Evolutionary conservation across 2,888 invertebrate species (phyloP), one percentile per base, ranked within the genome.

Genomic region (Ormyrus labotus): DNA sequence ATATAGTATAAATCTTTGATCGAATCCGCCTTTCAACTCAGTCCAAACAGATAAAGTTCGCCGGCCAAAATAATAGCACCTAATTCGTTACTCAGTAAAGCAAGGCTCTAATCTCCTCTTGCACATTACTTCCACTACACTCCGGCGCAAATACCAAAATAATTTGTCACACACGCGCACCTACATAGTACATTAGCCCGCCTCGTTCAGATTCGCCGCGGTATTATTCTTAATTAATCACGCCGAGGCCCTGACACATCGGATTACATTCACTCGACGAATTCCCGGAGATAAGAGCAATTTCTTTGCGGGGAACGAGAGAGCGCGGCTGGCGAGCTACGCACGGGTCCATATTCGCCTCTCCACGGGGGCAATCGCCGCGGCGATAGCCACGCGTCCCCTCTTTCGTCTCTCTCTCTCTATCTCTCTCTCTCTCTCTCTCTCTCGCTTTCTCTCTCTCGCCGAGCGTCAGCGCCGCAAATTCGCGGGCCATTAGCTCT

Each of bases 401-500:
- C 78, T 83, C 78, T 75, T 78, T 77, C 68, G 10, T 50, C 47
- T 67, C 0, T 58, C 3, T 13, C 13, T 13, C 13, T 13, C 13
- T 13, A 0, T 19, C 48, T 47, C 47, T 50, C 71, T 63, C 34
- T 45, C 53, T 11, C 55, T 50, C 11, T 50, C 47, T 67, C 0
- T 58, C 3, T 45, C 53, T 11, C 55, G 34, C 11, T 50, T 19
- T 67, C 0, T 58, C 3, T 19, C 48, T 47, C 47, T 50, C 71
- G 53, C 64, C 61, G 68, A 57, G 51, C 68, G 65, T 55, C 76
- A 50, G 11, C 58, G 63, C 74, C 71, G 61, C 71, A 65, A 82
- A 77, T 80, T 80, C 75, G 87, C 89, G 89, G 88, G 86, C 88
- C 90, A 90, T 90, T 90, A 90, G 89, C 86, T 84, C 80, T 67